Evolutionary conservation across 1,140 invertebrate genomes (phyloP), one percentile per base, ranked within the genome.

Genomic region (Stenopsyche tienmushanensis): DNA sequence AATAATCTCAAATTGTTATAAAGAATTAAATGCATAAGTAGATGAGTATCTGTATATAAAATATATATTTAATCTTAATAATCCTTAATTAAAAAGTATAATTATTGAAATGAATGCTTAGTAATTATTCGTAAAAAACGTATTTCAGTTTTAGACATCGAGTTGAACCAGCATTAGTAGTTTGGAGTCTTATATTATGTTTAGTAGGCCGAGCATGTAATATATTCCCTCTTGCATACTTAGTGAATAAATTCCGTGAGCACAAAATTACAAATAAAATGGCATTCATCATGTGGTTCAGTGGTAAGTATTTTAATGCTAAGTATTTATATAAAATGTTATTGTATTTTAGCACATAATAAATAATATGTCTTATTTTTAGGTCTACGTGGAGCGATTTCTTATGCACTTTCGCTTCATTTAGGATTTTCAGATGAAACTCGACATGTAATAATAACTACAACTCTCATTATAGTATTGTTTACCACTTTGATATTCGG

Each of bases 241-340:
- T 99, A 7, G 91, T 96, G 5, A 99, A 99, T 77, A 91, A 90
- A 76, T 99, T 98, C 78, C 86, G 96, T 24, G 94, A 97, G 75
- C 96, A 99, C 80, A 95, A 96, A 79, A 99, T 99, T 49, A 98
- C 95, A 0, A 91, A 90, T 73, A 96, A 96, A 80, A 98, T 97
- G 92, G 97, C 97, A 88, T 97, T 98, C 73, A 97, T 99, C 47
- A 99, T 98, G 96, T 99, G 96, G 96, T 99, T 99, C 74, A 97
- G 94, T 78, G 91, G 91, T 86, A 77, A 80, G 82, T 80, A 21
- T 17, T 17, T 39, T 55, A 25, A 25, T 54, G 24, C n/a, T 52
- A 26, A 26, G 7, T 34, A 54, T 17, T 8, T 54, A 1, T 54
- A 47, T 54, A 20, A 25, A 54, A 20, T 53, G 2, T 24, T 21